Base-by-base conservation (phyloP, 2,113 vertebrate species). In the Oplegnathus fasciatus region DNA sequence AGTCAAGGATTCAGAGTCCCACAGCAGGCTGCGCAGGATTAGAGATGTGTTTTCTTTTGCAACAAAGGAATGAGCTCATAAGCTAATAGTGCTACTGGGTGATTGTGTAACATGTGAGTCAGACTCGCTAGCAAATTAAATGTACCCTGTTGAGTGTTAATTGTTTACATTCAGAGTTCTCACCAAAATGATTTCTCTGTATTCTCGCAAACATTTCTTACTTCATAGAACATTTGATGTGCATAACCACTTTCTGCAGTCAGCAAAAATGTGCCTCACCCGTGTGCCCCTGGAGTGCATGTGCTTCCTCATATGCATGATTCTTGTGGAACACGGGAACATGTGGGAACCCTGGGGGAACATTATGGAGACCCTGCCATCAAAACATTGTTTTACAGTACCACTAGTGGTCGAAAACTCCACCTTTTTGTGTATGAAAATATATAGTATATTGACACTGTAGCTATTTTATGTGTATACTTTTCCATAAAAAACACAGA, bases 51-150 rank as follows among this genome's bases (percentile, higher is more conserved):
- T 89, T 78, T 60, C 67, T 80, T 67, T 54, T 44, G 58, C 69
- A 81, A 76, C 54, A 80, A 81, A 73, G 44, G 32, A 61, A 67
- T 74, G 71, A 84, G 66, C 77, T 79, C 0, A 22, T 68, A 55
- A 86, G 68, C 73, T 75, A 70, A 60, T 52, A 30, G 64, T 66
- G 73, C 44, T 62, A 64, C 80, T 64, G 30, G 46, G 24, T 67
- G 26, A 57, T 40, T 80, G 75, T 82, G 69, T 75, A 73, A 86
- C 44, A 64, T 79, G 60, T 83, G 85, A 91, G 72, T 81, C 82
- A 75, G 42, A 55, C 52, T 20, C 11, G 0, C 24, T 9, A 40
- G 54, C 20, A 83, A 71, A 75, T 70, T 42, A 50, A 64, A 67
- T 78, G 44, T 28, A 28, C 46, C 24, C 5, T 4, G 17, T 28